These are phyloP conservation scores for Gnatocerus cornutus DNA, from an alignment of 2,888 invertebrate species.

Conservation along the genomic window DNA sequence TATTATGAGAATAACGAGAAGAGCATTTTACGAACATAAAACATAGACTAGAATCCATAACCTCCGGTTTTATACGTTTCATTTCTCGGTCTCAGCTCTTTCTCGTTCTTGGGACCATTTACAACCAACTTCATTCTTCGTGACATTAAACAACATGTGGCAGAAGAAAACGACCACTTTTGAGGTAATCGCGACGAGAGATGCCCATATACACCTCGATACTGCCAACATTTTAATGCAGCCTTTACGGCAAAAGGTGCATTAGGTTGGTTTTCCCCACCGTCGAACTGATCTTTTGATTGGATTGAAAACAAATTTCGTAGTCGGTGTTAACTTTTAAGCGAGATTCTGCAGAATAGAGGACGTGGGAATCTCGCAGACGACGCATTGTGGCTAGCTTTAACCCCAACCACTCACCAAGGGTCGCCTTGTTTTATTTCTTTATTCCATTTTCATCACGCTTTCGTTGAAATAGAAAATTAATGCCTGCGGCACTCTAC, in stretches of 20 bases:
- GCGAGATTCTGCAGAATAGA: slow-evolving; percentile 23
- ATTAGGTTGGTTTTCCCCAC: slow-evolving; percentile 25
- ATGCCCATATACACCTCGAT: not conserved
- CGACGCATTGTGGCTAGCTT: slow-evolving; percentile 42
- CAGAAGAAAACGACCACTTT: slow-evolving; percentile 2
- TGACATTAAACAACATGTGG: slow-evolving; percentile 24
- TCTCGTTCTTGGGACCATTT: slow-evolving; percentile 19
- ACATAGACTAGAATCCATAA: slow-evolving; percentile 34
- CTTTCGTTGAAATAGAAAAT: slow-evolving; percentile 46
- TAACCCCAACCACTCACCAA: slow-evolving; percentile 39
- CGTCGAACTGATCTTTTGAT: slow-evolving; percentile 32
- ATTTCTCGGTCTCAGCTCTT: slow-evolving; percentile 16
- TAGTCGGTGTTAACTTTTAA: slow-evolving; percentile 42
- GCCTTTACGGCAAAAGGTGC: not conserved
- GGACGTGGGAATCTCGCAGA: slow-evolving; percentile 44
- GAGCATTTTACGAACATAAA: slow-evolving; percentile 28
- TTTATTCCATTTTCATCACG: slow-evolving; percentile 47
- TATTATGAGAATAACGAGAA: slow-evolving; percentile 23
- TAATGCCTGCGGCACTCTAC: slow-evolving; percentile 40
- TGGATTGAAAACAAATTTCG: slow-evolving; percentile 42
- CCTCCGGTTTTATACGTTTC: slow-evolving; percentile 15
- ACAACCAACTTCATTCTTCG: slow-evolving; percentile 27
- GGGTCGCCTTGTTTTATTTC: slow-evolving; percentile 46
- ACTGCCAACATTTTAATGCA: not conserved
- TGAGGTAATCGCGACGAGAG: not conserved